Conservation (phyloP, 2,888 invertebrate species). For the Chromoteleia sp. region DNA sequence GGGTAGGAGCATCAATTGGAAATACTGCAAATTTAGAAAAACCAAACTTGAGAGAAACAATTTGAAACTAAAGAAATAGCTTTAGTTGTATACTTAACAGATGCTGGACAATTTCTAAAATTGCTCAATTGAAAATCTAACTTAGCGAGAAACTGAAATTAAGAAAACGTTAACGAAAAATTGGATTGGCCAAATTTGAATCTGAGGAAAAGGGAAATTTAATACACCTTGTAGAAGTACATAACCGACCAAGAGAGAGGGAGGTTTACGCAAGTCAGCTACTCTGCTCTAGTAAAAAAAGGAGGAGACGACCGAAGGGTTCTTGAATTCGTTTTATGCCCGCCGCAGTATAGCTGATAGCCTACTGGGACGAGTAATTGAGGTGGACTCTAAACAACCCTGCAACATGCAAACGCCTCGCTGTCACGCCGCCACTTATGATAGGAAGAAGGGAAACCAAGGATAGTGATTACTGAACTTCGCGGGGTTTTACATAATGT, state of each 20-base stretch:
- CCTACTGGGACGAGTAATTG: slow-evolving; percentile 79
- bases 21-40: too few relatives aligned
- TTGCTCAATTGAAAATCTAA: too few relatives aligned
- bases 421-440: slow-evolving; percentile 62
- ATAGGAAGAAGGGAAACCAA: slow-evolving; percentile 51
- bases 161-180: too few relatives aligned
- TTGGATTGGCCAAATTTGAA: too few relatives aligned
- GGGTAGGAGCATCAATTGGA: too few relatives aligned
- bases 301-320: slow-evolving; percentile 50
- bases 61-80: too few relatives aligned
- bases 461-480: slow-evolving; percentile 62
- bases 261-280: slow-evolving; percentile 29
- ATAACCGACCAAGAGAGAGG: neutral
- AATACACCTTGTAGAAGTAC: slow-evolving; percentile 20
- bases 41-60: too few relatives aligned
- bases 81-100: too few relatives aligned
- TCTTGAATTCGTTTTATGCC: slow-evolving; percentile 72
- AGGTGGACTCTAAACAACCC: slow-evolving; percentile 77
- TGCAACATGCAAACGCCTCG: slow-evolving; percentile 73
- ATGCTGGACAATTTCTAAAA: too few relatives aligned
- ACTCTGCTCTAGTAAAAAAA: slow-evolving; percentile 20
- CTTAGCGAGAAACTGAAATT: too few relatives aligned
- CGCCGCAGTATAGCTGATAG: slow-evolving; percentile 74
- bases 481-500: slow-evolving; percentile 47
- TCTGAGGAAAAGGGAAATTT: too few relatives aligned